A percentile compares a stretch with the other conserved stretches of the same genome.
Conservation (phyloP, 1,140 invertebrate genomes). For the Brachionus manjavacas region DNA sequence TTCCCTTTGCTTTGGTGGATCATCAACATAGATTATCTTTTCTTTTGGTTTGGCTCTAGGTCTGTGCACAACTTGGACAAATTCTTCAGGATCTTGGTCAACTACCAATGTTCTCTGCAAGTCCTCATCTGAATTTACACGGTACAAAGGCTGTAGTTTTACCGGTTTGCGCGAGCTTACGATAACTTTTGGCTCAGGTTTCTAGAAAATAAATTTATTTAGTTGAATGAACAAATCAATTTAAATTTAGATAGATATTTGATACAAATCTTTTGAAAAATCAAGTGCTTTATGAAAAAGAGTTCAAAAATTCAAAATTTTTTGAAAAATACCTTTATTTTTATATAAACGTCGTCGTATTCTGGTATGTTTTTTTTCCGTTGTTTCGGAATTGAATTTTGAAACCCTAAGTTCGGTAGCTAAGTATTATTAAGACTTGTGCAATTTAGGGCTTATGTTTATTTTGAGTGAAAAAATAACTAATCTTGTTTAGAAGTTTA, state of each 20-base stretch:
- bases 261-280: not conserved
- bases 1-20: not conserved
- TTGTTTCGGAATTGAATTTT: not conserved
- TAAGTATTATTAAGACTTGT: not conserved
- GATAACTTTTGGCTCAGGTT: not conserved
- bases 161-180: slow-evolving; percentile 18
- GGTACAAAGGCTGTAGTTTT: slow-evolving; percentile 15
- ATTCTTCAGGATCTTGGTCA: not conserved
- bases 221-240: not conserved
- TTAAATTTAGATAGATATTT: not conserved
- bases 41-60: slow-evolving; percentile 31
- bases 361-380: not conserved
- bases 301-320: not conserved
- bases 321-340: not conserved
- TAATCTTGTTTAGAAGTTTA: not conserved
- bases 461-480: not conserved
- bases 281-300: not conserved
- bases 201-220: not conserved
- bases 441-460: not conserved
- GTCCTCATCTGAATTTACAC: slow-evolving; percentile 28
- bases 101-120: not conserved
- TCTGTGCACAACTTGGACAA: slow-evolving; percentile 28
- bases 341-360: not conserved
- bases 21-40: slow-evolving; percentile 37
- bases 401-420: not conserved